Evolutionary conservation across 2,113 vertebrate genomes (phyloP).

Genomic region (Collichthys lucidus): DNA sequence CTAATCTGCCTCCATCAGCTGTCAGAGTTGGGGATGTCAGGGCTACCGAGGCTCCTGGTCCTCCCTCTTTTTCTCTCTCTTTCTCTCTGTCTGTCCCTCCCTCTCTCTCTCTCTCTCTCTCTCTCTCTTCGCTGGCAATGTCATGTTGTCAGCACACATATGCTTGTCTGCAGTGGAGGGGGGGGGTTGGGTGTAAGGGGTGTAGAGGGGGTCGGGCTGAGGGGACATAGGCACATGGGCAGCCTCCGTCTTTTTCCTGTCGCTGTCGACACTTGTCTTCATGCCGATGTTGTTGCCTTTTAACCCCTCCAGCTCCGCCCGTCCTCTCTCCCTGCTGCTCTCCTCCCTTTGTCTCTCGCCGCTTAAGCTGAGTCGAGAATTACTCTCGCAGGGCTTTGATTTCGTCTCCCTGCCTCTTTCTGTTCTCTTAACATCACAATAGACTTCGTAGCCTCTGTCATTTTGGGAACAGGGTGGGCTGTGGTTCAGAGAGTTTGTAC

Average conservation of each 20-base stretch:
- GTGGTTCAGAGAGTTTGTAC: conserved; percentile 20
- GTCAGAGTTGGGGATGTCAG: conserved; percentile 78
- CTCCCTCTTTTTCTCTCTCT: conserved; percentile 41
- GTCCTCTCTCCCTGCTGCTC: conserved; percentile 17
- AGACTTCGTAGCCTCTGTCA: conserved; percentile 28
- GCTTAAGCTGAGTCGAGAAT: conserved; percentile 6
- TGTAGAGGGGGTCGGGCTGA: conserved; percentile 31
- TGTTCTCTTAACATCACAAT: conserved; percentile 40
- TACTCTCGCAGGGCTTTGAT: conserved; percentile 20
- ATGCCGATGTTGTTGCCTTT: conserved; percentile 56
- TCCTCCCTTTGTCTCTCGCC: neutral
- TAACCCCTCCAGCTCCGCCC: conserved; percentile 60
- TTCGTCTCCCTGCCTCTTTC: conserved; percentile 41
- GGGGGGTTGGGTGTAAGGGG: conserved; percentile 5
- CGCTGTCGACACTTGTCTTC: conserved; percentile 77
- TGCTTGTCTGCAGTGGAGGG: conserved; percentile 79
- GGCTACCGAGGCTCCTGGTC: conserved; percentile 61
- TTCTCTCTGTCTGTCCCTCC: conserved; percentile 27
- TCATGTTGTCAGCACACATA: conserved; percentile 89
- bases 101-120: conserved; percentile 35
- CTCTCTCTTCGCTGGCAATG: conserved; percentile 82
- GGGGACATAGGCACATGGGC: conserved; percentile 72
- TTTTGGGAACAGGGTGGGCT: conserved; percentile 42
- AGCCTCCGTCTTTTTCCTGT: conserved; percentile 86
- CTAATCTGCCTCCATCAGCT: conserved; percentile 82